These are phyloP conservation scores for honey bee (Apis mellifera) DNA, from an alignment of 1,140 invertebrate genomes.

Conservation along the genomic window DNA sequence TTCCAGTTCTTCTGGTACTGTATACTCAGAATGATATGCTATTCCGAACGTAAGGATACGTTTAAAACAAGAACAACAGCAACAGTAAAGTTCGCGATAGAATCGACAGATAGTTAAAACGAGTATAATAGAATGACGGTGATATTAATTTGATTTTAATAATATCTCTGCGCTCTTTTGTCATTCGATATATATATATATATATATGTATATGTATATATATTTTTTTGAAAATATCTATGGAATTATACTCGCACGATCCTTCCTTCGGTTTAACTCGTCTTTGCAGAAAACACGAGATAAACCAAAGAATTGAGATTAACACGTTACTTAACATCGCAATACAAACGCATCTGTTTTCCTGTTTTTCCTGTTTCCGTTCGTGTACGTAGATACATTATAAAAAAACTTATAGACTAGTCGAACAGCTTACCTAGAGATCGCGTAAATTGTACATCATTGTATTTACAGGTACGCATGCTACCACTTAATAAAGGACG, in stretches of 20 bases:
- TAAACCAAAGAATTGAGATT: neutral
- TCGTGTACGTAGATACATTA: conserved; percentile 12
- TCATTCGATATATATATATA: neutral
- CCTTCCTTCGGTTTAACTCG: neutral
- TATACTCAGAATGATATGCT: conserved; percentile 15
- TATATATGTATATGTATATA: no score
- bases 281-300: neutral
- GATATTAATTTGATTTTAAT: neutral
- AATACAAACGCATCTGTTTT: conserved; percentile 10
- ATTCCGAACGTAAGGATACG: conserved; percentile 19
- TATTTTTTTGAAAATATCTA: neutral
- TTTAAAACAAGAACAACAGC: conserved; percentile 19
- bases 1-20: neutral
- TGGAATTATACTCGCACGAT: neutral
- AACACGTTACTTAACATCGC: neutral
- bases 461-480: conserved; percentile 27
- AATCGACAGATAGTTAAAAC: neutral
- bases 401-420: conserved; percentile 48
- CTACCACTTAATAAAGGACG: neutral
- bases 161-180: neutral
- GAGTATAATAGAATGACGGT: neutral
- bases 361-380: neutral
- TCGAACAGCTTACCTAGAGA: conserved; percentile 2
- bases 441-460: conserved; percentile 19
- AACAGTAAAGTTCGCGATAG: neutral